Evolutionary conservation across 2,797 vertebrate species (phyloP).

Genomic region (Linurgus olivaceus): DNA sequence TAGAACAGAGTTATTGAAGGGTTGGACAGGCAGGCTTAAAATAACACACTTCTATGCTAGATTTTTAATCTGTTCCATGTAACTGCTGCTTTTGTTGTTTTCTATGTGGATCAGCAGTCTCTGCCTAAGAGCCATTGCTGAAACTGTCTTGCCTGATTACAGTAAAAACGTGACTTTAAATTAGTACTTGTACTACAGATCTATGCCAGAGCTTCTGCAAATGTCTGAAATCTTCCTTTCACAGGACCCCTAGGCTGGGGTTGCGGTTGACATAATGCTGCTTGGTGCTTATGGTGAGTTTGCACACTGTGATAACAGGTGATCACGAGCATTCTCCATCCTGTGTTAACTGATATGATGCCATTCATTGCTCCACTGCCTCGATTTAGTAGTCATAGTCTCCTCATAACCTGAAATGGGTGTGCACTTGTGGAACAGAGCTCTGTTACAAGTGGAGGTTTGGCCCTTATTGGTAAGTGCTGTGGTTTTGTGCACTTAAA

Average conservation of each 20-base stretch:
- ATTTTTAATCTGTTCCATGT: neutral
- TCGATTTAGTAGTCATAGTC: neutral
- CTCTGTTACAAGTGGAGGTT: neutral
- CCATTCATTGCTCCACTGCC: neutral
- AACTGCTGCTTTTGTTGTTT: constrained; percentile 29
- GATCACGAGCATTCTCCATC: neutral
- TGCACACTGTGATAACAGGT: neutral
- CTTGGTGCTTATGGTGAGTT: constrained; percentile 23
- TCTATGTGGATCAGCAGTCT: neutral
- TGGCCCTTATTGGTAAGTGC: neutral
- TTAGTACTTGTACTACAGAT: neutral
- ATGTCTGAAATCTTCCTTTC: neutral
- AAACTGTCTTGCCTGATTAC: constrained; percentile 22
- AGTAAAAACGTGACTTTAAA: constrained; percentile 31
- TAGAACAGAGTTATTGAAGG: neutral
- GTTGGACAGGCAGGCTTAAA: neutral
- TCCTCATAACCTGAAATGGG: neutral
- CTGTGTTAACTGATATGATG: neutral
- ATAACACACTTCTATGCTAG: neutral
- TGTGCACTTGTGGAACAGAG: neutral
- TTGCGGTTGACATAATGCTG: neutral
- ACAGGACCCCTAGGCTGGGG: neutral
- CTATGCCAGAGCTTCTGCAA: constrained; percentile 34
- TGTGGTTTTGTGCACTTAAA: neutral
- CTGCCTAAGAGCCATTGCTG: neutral